phyloP scores from a whole-genome alignment of 1,140 invertebrate species.

The Plutomurus gul region DNA sequence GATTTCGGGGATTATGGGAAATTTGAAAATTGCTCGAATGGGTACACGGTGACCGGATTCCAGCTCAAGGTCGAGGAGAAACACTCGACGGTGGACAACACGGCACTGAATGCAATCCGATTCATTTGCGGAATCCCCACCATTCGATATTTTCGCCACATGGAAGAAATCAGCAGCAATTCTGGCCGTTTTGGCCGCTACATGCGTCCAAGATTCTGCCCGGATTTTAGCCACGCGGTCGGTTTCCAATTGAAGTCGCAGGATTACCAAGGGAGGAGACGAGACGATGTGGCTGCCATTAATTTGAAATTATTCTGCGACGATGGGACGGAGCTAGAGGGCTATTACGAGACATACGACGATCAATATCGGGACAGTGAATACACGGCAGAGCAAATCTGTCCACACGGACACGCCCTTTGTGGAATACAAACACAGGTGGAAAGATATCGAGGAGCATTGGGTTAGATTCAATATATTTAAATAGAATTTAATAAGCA shows the following conservation, averaged over 20 bases:
- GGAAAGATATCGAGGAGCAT: background rate
- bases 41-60: constrained; percentile 35
- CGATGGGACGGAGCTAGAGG: constrained; percentile 40
- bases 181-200: constrained; percentile 27
- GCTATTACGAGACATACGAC: constrained; percentile 10
- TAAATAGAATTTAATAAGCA: background rate
- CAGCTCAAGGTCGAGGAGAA: constrained; percentile 40
- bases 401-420: constrained; percentile 20
- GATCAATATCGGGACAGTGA: background rate
- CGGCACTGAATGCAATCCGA: constrained; percentile 44
- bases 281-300: constrained; percentile 47
- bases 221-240: background rate
- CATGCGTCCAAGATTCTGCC: background rate
- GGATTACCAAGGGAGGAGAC: constrained; percentile 24
- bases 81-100: constrained; percentile 20
- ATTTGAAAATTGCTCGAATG: constrained; percentile 17
- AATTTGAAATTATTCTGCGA: constrained; percentile 43
- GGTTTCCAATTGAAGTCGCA: constrained; percentile 48
- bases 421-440: constrained; percentile 49
- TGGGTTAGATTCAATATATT: background rate
- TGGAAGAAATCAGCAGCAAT: background rate
- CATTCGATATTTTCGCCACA: background rate
- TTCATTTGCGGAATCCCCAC: constrained; percentile 37
- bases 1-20: constrained; percentile 35
- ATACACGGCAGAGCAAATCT: constrained; percentile 30